phyloP scores from a whole-genome alignment of 2,113 vertebrate species.

The Arenaria interpres region DNA sequence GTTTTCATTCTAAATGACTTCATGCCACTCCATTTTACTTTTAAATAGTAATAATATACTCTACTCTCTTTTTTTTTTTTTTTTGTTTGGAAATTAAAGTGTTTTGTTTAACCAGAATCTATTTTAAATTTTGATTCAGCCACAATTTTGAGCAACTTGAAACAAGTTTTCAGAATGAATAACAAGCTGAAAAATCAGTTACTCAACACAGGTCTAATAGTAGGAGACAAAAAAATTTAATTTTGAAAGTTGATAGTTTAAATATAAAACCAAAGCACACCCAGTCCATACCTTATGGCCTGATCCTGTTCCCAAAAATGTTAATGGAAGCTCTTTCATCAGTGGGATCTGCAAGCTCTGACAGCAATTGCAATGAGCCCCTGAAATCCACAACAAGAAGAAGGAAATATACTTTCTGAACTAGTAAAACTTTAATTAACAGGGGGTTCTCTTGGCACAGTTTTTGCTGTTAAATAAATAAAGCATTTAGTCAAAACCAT shows the following conservation, averaged over 20 bases:
- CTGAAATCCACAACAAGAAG: conserved; percentile 53
- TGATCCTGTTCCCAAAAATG: conserved; percentile 26
- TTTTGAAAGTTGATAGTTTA: neutral
- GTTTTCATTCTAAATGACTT: neutral
- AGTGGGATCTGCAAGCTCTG: conserved; percentile 37
- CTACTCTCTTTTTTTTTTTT: neutral
- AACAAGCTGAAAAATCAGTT: conserved; percentile 10
- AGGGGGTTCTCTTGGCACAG: conserved; percentile 78
- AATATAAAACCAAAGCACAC: neutral
- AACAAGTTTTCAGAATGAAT: neutral
- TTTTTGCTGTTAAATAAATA: conserved; percentile 86
- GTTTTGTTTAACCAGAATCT: neutral
- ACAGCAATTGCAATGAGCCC: conserved; percentile 47
- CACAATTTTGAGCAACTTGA: neutral
- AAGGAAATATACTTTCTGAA: conserved; percentile 18
- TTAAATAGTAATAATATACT: neutral
- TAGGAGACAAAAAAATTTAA: neutral
- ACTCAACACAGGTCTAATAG: neutral
- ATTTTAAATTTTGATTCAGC: neutral
- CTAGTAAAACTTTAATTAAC: conserved; percentile 63
- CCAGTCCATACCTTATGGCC: conserved; percentile 16
- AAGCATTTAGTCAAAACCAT: conserved; percentile 82
- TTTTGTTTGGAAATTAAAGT: neutral
- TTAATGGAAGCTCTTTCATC: conserved; percentile 25
- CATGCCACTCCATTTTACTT: neutral